Percentiles rank a stretch among this genome's conserved stretches.
Evolutionary conservation across 23 tunicate species (phyloP).

Genomic region (Phallusia fumigata): DNA sequence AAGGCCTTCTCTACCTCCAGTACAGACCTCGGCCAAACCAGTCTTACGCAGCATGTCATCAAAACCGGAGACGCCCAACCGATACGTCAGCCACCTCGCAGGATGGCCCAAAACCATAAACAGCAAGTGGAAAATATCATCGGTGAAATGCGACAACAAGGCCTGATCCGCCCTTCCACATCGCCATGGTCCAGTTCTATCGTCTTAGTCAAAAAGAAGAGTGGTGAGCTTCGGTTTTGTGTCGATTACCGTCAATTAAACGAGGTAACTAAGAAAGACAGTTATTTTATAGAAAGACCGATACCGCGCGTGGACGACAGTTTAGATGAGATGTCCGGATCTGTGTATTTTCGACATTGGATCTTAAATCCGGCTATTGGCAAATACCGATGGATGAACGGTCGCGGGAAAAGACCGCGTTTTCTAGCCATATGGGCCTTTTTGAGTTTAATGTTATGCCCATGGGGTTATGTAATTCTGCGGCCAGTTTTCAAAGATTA

Average conservation of each 20-base stretch:
- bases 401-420: conserved; percentile 13
- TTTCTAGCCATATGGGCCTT: conserved; percentile 6
- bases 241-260: conserved; percentile 26
- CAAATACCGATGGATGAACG: neutral
- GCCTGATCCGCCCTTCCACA: neutral
- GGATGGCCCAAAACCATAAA: neutral
- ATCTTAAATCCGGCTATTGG: conserved; percentile 23
- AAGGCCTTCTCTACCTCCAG: too few relatives aligned
- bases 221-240: conserved; percentile 10
- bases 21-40: neutral
- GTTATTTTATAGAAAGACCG: conserved; percentile 9
- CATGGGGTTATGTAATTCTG: conserved; percentile 13
- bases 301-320: conserved; percentile 13
- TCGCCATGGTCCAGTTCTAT: conserved; percentile 16
- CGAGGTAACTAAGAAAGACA: neutral
- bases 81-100: neutral
- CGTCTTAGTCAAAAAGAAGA: neutral
- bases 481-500: conserved; percentile 15
- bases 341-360: conserved; percentile 8
- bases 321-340: neutral
- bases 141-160: neutral
- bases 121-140: neutral
- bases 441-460: conserved; percentile 29
- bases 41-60: neutral
- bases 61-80: neutral